Evolutionary conservation across 2,113 vertebrate species (phyloP).

Genomic region (Chloroceryle aenea): DNA sequence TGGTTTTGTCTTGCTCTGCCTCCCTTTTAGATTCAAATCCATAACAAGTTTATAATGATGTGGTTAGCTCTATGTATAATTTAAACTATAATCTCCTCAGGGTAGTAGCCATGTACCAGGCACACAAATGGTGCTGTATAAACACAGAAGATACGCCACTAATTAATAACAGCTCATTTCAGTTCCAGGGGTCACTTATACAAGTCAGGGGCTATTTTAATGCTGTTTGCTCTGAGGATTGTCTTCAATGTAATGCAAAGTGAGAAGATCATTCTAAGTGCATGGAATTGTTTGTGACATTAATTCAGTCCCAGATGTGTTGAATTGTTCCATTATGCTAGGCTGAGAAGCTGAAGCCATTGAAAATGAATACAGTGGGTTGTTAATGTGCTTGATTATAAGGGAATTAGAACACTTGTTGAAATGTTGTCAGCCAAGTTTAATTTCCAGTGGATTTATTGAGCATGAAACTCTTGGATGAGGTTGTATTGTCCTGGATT

Average conservation of each 20-base stretch:
- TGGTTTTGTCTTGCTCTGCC: background rate
- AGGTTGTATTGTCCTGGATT: background rate
- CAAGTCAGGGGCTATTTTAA: background rate
- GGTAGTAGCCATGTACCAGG: background rate
- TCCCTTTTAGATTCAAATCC: constrained; percentile 7
- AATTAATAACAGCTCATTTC: background rate
- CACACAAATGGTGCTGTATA: background rate
- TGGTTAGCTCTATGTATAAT: constrained; percentile 10
- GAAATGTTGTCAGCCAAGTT: constrained; percentile 31
- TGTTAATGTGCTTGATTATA: constrained; percentile 28
- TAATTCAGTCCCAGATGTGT: constrained; percentile 46
- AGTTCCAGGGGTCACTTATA: background rate
- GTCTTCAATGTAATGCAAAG: background rate
- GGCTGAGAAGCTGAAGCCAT: background rate
- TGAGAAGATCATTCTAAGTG: background rate
- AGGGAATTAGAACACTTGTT: constrained; percentile 31
- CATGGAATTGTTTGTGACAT: constrained; percentile 15
- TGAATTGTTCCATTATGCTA: constrained; percentile 4
- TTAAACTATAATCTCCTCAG: background rate
- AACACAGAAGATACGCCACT: background rate
- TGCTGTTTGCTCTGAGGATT: background rate
- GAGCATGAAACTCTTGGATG: background rate
- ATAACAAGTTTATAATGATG: background rate
- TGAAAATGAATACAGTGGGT: background rate
- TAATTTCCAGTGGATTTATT: constrained; percentile 37